Conservation (phyloP, 1,140 invertebrate species). For the Thaumatotibia leucotreta region DNA sequence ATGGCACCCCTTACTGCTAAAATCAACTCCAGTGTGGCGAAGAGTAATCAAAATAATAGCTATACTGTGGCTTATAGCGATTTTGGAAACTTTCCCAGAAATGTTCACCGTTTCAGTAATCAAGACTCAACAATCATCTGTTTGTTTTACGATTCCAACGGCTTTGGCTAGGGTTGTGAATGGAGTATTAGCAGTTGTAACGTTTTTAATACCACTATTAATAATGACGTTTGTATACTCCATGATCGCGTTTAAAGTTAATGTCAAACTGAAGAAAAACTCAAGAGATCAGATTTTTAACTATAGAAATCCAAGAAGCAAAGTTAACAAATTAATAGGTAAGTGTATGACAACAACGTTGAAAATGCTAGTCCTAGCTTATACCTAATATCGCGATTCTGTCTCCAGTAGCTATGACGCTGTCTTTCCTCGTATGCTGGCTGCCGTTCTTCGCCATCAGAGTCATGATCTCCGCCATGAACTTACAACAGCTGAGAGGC, state of each 20-base stretch:
- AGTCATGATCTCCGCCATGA: conserved; percentile 32
- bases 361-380: too few relatives aligned
- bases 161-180: conserved; percentile 40
- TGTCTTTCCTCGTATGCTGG: conserved; percentile 61
- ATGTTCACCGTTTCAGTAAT: conserved; percentile 40
- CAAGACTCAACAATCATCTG: conserved; percentile 26
- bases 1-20: conserved; percentile 46
- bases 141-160: conserved; percentile 50
- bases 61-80: conserved; percentile 46
- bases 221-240: conserved; percentile 55
- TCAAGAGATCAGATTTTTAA: conserved; percentile 42
- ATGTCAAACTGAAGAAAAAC: conserved; percentile 34
- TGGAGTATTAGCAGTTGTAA: conserved; percentile 41
- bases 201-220: conserved; percentile 48
- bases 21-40: conserved; percentile 34
- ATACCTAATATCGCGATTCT: not conserved
- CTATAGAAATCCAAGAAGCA: conserved; percentile 45
- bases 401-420: conserved; percentile 55
- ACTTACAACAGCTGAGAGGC: conserved; percentile 29
- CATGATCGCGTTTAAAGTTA: conserved; percentile 58
- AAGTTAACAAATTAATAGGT: conserved; percentile 62
- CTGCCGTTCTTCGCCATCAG: conserved; percentile 48
- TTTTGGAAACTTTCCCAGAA: conserved; percentile 48
- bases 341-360: too few relatives aligned
- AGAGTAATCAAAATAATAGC: conserved; percentile 49